Base-by-base conservation (phyloP, 2,888 invertebrate genomes). In the Plebejus melissa region DNA sequence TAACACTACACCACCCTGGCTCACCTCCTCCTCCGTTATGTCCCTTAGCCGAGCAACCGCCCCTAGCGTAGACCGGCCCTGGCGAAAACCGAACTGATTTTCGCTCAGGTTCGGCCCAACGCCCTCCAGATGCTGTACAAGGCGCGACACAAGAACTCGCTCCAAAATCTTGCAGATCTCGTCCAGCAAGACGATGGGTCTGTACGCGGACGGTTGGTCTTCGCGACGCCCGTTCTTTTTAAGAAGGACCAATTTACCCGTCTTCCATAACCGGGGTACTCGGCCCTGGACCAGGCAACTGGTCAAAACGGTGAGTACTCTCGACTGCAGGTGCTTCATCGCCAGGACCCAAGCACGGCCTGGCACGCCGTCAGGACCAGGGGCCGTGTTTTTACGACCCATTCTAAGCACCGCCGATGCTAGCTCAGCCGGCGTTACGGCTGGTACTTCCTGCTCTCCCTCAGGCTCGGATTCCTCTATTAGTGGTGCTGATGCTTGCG, bases 311-410 rank as follows among this genome's bases (percentile, higher is more conserved):
- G 11, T 69, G 16, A 74, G 36, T 5, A 78, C 28, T 41, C 77
- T 36, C 0, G 41, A 11, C 69, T 76, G 78, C 36, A 80, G 28
- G 2, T n/a, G 22, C 1, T 75, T 50, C 2, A 76, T 36, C 0
- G 79, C 76, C 1, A 79, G 50, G 3, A 13, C 50, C 50, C 50
- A 54, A 4, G 13, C 77, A 0, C 78, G 75, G 0, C 76, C 79
- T 0, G 78, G 80, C 0, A 79, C 70, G 0, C 80, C 80, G 22
- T 81, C 80, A 2, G 72, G 78, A 11, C 78, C 78, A 5, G 77
- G 78, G 28, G 78, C 76, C 6, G 41, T 74, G 28, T 76, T 75
- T 16, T 76, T 77, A 32, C 11, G 70, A 46, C 74, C 76, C 69
- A 77, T 76, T 28, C 54, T 32, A 0, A 46, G 1, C 0, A 71